Evolutionary conservation across 1,140 invertebrate species (phyloP).

Genomic region (Asbolus verrucosus): DNA sequence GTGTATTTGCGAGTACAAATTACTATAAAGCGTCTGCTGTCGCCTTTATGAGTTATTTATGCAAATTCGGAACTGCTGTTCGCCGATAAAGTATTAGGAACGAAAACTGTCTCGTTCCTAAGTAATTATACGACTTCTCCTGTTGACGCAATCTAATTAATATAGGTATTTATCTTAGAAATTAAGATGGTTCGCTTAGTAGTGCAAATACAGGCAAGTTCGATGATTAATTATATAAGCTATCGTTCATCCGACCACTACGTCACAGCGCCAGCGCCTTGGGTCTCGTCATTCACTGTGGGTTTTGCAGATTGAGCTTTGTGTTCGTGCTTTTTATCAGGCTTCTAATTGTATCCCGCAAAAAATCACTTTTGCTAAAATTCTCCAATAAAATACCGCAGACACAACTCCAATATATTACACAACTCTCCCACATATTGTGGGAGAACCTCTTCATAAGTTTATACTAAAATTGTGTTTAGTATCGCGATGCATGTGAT

Average conservation of each 20-base stretch:
- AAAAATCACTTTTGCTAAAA: constrained; percentile 23
- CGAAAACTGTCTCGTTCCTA: constrained; percentile 63
- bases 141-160: constrained; percentile 66
- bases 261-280: background rate
- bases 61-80: constrained; percentile 59
- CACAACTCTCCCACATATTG: constrained; percentile 32
- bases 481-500: constrained; percentile 40
- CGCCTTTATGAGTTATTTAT: constrained; percentile 59
- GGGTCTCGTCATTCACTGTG: constrained; percentile 20
- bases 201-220: constrained; percentile 64
- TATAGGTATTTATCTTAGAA: constrained; percentile 66
- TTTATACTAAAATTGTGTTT: constrained; percentile 44
- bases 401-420: constrained; percentile 8
- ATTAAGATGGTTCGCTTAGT: constrained; percentile 65
- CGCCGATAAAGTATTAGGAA: constrained; percentile 65
- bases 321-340: constrained; percentile 40
- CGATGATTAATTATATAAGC: constrained; percentile 65
- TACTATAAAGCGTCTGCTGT: constrained; percentile 43
- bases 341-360: constrained; percentile 39
- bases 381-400: constrained; percentile 11
- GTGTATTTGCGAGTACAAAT: constrained; percentile 29
- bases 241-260: constrained; percentile 59
- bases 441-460: constrained; percentile 40
- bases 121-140: constrained; percentile 64
- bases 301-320: constrained; percentile 37